Conservation (phyloP, 1,140 invertebrate species). For the Hyles euphorbiae region DNA sequence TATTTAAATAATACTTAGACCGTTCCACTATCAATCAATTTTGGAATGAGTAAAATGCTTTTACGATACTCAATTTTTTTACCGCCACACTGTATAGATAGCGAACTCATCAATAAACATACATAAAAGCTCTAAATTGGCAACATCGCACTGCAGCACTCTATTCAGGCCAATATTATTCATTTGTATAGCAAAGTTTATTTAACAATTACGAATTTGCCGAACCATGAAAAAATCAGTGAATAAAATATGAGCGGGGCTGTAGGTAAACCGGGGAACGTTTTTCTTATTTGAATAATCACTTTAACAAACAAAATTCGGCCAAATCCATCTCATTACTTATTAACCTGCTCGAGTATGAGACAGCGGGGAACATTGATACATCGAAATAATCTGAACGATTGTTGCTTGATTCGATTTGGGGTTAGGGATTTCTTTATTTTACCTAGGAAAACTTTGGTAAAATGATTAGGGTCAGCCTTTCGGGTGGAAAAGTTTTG, state of each 20-base stretch:
- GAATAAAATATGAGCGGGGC: constrained; percentile 74
- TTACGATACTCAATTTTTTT: too few relatives aligned
- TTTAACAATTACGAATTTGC: constrained; percentile 62
- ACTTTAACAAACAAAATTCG: constrained; percentile 73
- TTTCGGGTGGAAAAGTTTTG: constrained; percentile 1
- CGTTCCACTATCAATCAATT: too few relatives aligned
- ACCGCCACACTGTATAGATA: too few relatives aligned
- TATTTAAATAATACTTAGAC: too few relatives aligned
- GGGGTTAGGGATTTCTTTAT: too few relatives aligned
- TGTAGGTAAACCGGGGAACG: constrained; percentile 65
- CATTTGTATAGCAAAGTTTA: constrained; percentile 16
- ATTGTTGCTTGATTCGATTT: constrained; percentile 2
- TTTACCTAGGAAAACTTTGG: too few relatives aligned
- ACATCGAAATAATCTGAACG: constrained; percentile 1
- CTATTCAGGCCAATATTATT: too few relatives aligned
- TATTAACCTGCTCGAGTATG: constrained; percentile 66
- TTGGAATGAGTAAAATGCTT: too few relatives aligned
- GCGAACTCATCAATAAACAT: too few relatives aligned
- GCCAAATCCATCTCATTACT: constrained; percentile 67
- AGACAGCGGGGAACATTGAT: constrained; percentile 35
- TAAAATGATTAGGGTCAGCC: neutral
- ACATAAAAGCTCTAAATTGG: too few relatives aligned
- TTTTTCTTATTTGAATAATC: constrained; percentile 75
- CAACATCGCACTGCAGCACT: too few relatives aligned
- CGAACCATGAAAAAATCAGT: constrained; percentile 66